Base-by-base conservation (phyloP, 92 coral and sea anemone species). In the Phenganax subtilis region DNA sequence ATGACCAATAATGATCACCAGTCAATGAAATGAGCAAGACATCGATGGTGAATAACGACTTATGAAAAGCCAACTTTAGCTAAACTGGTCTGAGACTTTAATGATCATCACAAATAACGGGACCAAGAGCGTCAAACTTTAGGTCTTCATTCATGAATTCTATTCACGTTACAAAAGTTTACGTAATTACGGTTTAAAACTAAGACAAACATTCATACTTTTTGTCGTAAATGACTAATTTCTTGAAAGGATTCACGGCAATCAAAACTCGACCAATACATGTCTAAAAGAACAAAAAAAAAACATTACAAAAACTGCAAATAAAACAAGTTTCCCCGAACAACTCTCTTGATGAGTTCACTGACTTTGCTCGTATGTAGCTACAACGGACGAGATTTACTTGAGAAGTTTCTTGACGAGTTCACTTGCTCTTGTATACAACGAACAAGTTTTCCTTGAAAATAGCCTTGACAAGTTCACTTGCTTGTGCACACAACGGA, bases 241-340 rank as follows among this genome's bases (percentile, higher is more conserved):
- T 82, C 81, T 91, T 93, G 52, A 93, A 93, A 0, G 97, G 97
- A 61, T 93, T 93, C 12, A 93, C 91, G 4, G 97, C 91, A 52
- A 93, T 93, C 74, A 93, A 71, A 64, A 93, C 97, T n/a, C 96
- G 89, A 57, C 97, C 97, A 10, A 92, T 92, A 64, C 89, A 91
- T 10, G 97, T 92, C 91, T 88, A 86, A 14, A 61, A 63, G 62
- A 71, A 8, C 25, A 44, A 14, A 57, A 77, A 55, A 58, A 1
- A 58, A 29, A 8, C 58, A 1, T 37, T 37, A 5, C 47, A 37
- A 37, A 37, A 5, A 37, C 47, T 37, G 47, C 47, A 37, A 37
- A 37, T 1, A 2, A 37, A 37, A 37, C 47, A 37, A 37, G 3
- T 2, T 37, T 37, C 5, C 47, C 60, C 28, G 14, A 61, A 61